Conservation (phyloP, 2,888 invertebrate species). For the Cephus sareptanus region DNA sequence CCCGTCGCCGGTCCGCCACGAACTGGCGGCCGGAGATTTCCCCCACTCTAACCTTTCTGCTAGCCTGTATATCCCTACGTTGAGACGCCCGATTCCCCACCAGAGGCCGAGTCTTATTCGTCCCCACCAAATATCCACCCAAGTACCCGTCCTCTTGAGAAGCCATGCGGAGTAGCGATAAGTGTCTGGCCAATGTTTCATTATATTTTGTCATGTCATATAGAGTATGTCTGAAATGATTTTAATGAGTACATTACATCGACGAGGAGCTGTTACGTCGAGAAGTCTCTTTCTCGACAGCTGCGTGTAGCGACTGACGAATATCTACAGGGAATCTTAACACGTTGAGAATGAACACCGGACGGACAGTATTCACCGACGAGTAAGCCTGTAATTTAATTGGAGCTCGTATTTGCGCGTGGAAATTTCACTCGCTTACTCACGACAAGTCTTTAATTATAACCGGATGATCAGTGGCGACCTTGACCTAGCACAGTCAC, state of each 20-base stretch:
- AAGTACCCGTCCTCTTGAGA: background rate
- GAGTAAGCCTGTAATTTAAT: background rate
- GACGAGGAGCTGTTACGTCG: background rate
- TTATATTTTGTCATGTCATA: background rate
- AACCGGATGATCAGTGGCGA: background rate
- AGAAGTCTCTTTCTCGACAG: background rate
- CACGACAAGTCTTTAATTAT: background rate
- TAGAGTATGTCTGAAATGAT: background rate
- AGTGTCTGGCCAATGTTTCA: background rate
- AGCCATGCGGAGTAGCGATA: background rate
- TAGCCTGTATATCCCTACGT: background rate
- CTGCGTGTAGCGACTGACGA: background rate
- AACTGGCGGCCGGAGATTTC: slow-evolving; percentile 42
- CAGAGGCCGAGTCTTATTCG: background rate
- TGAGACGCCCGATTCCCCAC: background rate
- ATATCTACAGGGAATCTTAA: no score
- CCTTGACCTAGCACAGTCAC: background rate
- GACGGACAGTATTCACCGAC: background rate
- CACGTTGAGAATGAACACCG: background rate
- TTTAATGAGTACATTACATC: background rate
- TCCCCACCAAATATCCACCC: background rate
- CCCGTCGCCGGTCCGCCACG: slow-evolving; percentile 42
- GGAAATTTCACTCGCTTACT: background rate
- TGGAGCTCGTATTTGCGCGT: background rate
- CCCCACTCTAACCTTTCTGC: slow-evolving; percentile 22